Evolutionary conservation across 2,888 invertebrate genomes (phyloP).

Genomic region (Nebria brevicollis): DNA sequence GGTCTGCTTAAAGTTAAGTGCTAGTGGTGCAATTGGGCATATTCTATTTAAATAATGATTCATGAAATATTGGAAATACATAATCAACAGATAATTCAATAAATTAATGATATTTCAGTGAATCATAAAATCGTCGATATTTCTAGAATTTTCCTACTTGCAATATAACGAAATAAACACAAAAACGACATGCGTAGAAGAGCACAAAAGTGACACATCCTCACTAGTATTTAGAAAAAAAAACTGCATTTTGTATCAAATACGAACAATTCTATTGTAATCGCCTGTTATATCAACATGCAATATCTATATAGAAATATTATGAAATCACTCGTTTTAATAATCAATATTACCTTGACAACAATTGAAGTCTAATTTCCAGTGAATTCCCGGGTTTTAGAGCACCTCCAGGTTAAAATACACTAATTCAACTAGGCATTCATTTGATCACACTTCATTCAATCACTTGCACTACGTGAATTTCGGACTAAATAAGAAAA

Average conservation of each 20-base stretch:
- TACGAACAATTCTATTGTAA: no score
- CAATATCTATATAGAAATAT: background rate
- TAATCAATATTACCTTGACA: background rate
- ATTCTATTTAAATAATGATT: background rate
- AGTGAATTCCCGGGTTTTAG: background rate
- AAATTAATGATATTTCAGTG: background rate
- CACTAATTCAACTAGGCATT: background rate
- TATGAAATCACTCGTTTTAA: background rate
- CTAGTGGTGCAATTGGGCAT: background rate
- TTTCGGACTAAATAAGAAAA: background rate
- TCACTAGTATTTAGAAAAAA: no score
- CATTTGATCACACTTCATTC: background rate
- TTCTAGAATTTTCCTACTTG: background rate
- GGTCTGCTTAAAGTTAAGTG: no score
- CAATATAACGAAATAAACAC: background rate
- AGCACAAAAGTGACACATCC: background rate
- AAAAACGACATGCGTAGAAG: background rate
- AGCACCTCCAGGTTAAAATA: background rate
- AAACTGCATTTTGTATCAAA: no score
- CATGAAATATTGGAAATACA: background rate
- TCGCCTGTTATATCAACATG: background rate
- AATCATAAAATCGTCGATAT: background rate
- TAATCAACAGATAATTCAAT: background rate
- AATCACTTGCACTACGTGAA: background rate
- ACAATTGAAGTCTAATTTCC: background rate